Conservation (phyloP, 2,113 vertebrate genomes). For the Mastomys coucha region DNA sequence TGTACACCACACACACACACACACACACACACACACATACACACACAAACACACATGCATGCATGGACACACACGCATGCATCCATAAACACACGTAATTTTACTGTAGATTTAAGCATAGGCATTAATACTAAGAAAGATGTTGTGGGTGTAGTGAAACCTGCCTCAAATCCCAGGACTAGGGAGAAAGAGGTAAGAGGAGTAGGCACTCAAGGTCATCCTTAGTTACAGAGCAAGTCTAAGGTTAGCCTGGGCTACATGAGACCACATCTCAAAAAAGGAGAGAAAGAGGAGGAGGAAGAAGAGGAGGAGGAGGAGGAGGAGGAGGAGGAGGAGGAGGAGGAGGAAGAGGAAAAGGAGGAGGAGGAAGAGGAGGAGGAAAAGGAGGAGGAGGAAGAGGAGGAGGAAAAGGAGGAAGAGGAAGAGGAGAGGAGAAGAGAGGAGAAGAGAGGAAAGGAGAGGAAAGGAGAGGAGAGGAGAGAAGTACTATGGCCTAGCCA, state of each 20-base stretch:
- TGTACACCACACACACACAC: too few relatives aligned
- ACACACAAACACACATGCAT: neutral
- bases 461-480: neutral
- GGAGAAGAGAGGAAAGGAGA: accelerated
- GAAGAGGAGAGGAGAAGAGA: accelerated
- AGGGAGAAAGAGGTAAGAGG: neutral
- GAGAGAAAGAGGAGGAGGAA: too few relatives aligned
- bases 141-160: neutral
- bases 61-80: too few relatives aligned
- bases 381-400: too few relatives aligned
- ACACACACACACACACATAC: too few relatives aligned
- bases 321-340: too few relatives aligned
- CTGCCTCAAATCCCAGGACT: neutral
- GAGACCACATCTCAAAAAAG: neutral
- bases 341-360: accelerated
- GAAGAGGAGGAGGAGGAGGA: accelerated
- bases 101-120: neutral
- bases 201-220: neutral
- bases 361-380: neutral
- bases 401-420: too few relatives aligned
- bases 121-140: neutral
- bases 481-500: neutral
- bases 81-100: neutral
- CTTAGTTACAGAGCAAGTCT: neutral
- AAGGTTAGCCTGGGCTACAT: neutral